Conservation (phyloP, 2,797 vertebrate genomes). For the Sebastes cheni region DNA sequence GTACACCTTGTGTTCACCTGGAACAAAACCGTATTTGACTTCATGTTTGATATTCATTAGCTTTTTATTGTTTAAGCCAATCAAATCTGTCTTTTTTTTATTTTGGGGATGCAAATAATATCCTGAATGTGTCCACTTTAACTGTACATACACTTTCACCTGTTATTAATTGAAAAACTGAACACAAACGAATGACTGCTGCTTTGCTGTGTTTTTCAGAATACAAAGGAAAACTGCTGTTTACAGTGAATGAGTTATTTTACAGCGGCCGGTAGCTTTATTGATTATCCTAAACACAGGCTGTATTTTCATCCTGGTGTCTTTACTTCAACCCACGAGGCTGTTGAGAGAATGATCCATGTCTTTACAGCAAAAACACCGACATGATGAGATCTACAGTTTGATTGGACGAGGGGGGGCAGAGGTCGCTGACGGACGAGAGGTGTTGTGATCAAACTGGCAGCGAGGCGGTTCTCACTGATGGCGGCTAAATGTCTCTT, state of each 20-base stretch:
- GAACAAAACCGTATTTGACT: slow-evolving; percentile 44
- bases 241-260: slow-evolving; percentile 54
- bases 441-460: slow-evolving; percentile 32
- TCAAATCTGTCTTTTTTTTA: slow-evolving; percentile 19
- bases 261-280: slow-evolving; percentile 78
- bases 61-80: slow-evolving; percentile 35
- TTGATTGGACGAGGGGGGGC: slow-evolving; percentile 34
- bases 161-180: slow-evolving; percentile 19
- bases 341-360: slow-evolving; percentile 9
- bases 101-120: slow-evolving; percentile 50
- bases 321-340: background rate
- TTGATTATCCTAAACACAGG: slow-evolving; percentile 23
- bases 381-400: slow-evolving; percentile 54
- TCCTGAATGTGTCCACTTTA: slow-evolving; percentile 39
- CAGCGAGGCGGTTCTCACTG: slow-evolving; percentile 36
- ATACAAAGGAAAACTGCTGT: slow-evolving; percentile 29
- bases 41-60: background rate
- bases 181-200: slow-evolving; percentile 38
- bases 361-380: slow-evolving; percentile 44
- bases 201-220: slow-evolving; percentile 6
- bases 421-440: slow-evolving; percentile 2
- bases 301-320: slow-evolving; percentile 5
- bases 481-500: slow-evolving; percentile 48
- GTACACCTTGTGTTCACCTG: slow-evolving; percentile 57
- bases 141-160: slow-evolving; percentile 49